Evolutionary conservation across 2,113 vertebrate genomes (phyloP).

Genomic region (Columba livia): DNA sequence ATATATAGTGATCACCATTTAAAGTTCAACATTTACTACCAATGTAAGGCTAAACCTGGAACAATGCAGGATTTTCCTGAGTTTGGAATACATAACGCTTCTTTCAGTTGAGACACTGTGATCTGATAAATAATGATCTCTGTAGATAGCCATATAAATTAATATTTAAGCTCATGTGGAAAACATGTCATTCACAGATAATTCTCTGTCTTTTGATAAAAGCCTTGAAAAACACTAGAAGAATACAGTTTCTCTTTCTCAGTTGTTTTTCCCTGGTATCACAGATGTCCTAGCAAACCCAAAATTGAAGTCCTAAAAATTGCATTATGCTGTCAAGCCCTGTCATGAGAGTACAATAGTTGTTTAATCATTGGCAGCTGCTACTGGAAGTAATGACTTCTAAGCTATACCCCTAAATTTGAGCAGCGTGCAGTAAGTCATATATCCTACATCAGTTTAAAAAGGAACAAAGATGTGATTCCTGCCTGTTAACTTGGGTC

Average conservation of each 20-base stretch:
- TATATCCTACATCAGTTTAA: constrained; percentile 15
- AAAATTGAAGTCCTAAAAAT: constrained; percentile 22
- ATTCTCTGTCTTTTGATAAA: not conserved
- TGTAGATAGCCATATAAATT: not conserved
- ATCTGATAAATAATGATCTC: not conserved
- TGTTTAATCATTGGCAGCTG: constrained; percentile 11
- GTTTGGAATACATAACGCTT: not conserved
- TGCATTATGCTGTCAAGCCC: not conserved
- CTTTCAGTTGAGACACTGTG: not conserved
- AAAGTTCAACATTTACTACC: not conserved
- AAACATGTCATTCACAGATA: not conserved
- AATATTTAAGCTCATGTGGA: not conserved
- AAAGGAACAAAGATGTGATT: not conserved
- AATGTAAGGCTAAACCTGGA: not conserved
- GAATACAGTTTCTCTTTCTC: not conserved
- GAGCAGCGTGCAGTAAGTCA: not conserved
- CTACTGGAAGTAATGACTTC: not conserved
- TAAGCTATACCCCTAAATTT: not conserved
- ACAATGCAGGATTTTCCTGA: not conserved
- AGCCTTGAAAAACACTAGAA: not conserved
- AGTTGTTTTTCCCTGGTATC: not conserved
- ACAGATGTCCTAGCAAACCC: not conserved
- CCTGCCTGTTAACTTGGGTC: not conserved
- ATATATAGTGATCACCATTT: not conserved
- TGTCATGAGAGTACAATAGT: not conserved